These are phyloP conservation scores for Geopemphigus sp. DNA, from an alignment of 1,140 invertebrate species.

Conservation along the genomic window DNA sequence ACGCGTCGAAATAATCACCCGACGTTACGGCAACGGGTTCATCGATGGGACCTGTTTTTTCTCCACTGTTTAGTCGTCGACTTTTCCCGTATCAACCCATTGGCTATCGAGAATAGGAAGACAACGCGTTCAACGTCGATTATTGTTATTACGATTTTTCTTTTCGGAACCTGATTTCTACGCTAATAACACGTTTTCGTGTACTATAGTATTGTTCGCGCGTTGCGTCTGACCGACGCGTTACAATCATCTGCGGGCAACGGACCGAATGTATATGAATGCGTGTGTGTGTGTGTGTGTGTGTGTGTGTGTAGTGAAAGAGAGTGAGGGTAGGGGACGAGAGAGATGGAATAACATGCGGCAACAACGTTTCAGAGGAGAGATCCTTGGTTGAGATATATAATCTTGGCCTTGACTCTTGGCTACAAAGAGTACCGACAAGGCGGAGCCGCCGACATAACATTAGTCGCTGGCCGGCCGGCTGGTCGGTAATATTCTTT, in stretches of 20 bases:
- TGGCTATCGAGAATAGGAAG: background rate
- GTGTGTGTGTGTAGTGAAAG: no score
- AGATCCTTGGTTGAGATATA: conserved; percentile 49
- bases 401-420: conserved; percentile 49
- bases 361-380: conserved; percentile 45
- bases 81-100: no score
- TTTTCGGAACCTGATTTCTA: conserved; percentile 39
- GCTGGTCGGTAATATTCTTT: conserved; percentile 42
- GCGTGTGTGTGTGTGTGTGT: no score
- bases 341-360: conserved; percentile 17
- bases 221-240: background rate
- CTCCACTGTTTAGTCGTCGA: no score
- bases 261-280: conserved; percentile 20
- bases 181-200: conserved; percentile 38
- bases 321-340: background rate
- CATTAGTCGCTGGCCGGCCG: conserved; percentile 47
- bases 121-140: background rate
- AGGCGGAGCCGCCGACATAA: conserved; percentile 49
- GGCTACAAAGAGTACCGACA: conserved; percentile 49
- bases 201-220: conserved; percentile 24
- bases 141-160: background rate
- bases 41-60: no score
- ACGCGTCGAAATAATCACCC: background rate
- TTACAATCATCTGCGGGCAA: conserved; percentile 44
- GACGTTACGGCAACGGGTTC: background rate